Evolutionary conservation across 2,797 vertebrate genomes (phyloP).

Genomic region (Ara ararauna): DNA sequence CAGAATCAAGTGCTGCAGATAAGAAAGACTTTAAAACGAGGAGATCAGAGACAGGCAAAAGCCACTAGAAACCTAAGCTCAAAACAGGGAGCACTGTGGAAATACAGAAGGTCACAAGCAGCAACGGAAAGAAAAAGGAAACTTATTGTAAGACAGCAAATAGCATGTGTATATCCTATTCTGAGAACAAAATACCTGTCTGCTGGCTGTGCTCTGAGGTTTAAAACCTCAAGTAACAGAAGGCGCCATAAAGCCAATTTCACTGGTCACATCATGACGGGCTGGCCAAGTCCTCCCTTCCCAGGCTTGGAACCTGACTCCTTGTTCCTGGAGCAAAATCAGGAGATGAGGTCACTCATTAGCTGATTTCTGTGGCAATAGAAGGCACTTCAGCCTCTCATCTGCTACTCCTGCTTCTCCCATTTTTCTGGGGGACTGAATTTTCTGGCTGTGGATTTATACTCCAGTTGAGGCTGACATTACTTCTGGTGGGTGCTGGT

Average conservation of each 20-base stretch:
- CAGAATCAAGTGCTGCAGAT: background rate
- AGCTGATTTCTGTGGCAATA: conserved; percentile 45
- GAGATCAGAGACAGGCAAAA: conserved; percentile 26
- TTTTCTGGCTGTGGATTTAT: background rate
- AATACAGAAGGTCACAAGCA: conserved; percentile 35
- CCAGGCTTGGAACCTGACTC: background rate
- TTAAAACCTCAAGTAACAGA: background rate
- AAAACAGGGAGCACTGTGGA: background rate
- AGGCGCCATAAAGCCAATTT: background rate
- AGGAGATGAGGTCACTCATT: background rate
- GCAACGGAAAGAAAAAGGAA: conserved; percentile 1
- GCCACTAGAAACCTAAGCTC: conserved; percentile 9
- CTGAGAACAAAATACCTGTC: conserved; percentile 30
- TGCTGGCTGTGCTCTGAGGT: background rate
- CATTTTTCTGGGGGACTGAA: background rate
- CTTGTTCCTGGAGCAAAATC: background rate
- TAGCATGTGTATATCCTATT: background rate
- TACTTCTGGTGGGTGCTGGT: background rate
- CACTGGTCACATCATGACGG: background rate
- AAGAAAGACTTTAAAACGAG: background rate
- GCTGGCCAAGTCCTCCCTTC: background rate
- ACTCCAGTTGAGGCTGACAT: background rate
- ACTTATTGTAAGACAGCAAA: background rate
- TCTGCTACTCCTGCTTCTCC: background rate
- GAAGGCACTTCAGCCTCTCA: background rate